phyloP scores from a whole-genome alignment of 2,113 vertebrate species.

The Donacobius atricapilla region DNA sequence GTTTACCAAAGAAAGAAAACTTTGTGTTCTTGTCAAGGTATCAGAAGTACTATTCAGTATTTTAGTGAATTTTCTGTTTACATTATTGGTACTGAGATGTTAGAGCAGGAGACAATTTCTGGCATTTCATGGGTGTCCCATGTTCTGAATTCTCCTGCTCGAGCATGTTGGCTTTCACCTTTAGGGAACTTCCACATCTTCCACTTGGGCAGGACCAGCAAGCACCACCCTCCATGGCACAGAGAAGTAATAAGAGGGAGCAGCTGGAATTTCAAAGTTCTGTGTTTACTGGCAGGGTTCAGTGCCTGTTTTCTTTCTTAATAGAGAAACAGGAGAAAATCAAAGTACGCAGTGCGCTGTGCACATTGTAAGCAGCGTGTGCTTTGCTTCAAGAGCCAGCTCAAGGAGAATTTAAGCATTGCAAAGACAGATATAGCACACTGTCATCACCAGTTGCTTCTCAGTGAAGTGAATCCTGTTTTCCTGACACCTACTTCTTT shows the following conservation, averaged over 20 bases:
- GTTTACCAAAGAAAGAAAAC: background rate
- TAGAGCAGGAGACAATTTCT: background rate
- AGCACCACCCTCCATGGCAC: background rate
- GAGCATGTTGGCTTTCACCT: background rate
- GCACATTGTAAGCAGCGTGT: background rate
- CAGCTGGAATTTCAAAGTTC: background rate
- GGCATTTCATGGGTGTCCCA: background rate
- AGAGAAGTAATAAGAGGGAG: background rate
- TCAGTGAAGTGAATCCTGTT: constrained; percentile 6
- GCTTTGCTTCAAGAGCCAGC: background rate
- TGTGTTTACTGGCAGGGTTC: background rate
- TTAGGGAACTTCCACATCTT: background rate
- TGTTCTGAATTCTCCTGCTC: background rate
- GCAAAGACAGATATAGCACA: constrained; percentile 22
- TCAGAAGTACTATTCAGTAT: background rate
- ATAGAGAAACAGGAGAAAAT: background rate
- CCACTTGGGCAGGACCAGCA: background rate
- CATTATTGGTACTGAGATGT: background rate
- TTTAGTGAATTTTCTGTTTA: background rate
- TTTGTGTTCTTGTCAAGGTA: background rate
- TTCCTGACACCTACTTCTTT: constrained; percentile 27
- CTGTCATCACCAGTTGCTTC: constrained; percentile 34
- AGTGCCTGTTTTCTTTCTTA: background rate
- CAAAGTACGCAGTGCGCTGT: background rate
- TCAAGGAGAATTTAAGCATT: constrained; percentile 11